Conservation (phyloP, 2,797 vertebrate genomes). For the Epinephelus malabaricus region DNA sequence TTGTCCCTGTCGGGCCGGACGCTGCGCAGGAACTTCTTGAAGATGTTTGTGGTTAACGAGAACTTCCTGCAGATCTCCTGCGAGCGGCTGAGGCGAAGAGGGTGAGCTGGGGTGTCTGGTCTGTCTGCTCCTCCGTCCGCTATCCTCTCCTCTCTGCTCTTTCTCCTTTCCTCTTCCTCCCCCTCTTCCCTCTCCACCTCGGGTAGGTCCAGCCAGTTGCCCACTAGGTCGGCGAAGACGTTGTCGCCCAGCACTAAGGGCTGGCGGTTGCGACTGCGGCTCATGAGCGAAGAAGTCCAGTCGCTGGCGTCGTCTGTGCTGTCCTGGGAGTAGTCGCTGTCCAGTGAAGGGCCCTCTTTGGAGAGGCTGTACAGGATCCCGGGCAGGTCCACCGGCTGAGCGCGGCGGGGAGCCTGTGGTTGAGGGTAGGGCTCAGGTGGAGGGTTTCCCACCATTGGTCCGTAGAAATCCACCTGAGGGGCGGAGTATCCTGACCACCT, state of each 20-base stretch:
- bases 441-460: slow-evolving; percentile 78
- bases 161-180: slow-evolving; percentile 77
- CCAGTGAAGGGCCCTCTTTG: slow-evolving; percentile 83
- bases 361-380: slow-evolving; percentile 85
- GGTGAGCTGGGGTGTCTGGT: slow-evolving; percentile 80
- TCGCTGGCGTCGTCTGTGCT: slow-evolving; percentile 88
- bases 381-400: slow-evolving; percentile 77
- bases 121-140: slow-evolving; percentile 71
- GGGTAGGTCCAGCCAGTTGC: slow-evolving; percentile 97
- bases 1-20: slow-evolving; percentile 94
- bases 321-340: slow-evolving; percentile 83
- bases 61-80: slow-evolving; percentile 94
- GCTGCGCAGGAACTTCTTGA: slow-evolving; percentile 95
- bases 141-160: slow-evolving; percentile 80
- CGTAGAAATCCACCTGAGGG: slow-evolving; percentile 84
- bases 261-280: slow-evolving; percentile 93
- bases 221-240: slow-evolving; percentile 95
- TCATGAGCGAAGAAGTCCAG: slow-evolving; percentile 97
- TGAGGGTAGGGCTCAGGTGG: slow-evolving; percentile 62
- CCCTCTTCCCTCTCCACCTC: slow-evolving; percentile 86
- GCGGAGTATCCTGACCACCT: slow-evolving; percentile 83
- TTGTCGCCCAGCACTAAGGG: slow-evolving; percentile 96
- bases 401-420: slow-evolving; percentile 36
- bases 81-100: slow-evolving; percentile 84
- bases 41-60: slow-evolving; percentile 95